Percentiles rank a stretch among this genome's conserved stretches.
These are phyloP conservation scores for Pterophyllum scalare DNA, from an alignment of 2,113 vertebrate genomes.

Conservation along the genomic window DNA sequence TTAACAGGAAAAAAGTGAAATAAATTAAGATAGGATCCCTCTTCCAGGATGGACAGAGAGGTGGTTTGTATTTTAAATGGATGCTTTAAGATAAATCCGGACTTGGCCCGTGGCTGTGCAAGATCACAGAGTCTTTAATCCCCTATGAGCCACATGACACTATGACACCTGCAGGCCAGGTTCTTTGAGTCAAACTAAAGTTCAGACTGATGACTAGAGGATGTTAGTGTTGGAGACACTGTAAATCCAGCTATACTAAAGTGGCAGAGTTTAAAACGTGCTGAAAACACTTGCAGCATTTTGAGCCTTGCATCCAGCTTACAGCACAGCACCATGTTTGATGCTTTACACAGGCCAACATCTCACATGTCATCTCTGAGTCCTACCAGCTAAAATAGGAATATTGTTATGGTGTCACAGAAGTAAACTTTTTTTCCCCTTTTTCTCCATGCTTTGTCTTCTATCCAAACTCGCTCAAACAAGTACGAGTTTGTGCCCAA, in stretches of 20 bases:
- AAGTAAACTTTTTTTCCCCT: neutral
- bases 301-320: conserved; percentile 1
- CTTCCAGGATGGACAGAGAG: neutral
- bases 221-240: neutral
- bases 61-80: neutral
- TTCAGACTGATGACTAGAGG: conserved; percentile 8
- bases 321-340: neutral
- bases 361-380: neutral
- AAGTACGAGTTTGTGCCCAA: neutral
- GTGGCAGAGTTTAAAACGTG: neutral
- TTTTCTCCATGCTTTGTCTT: neutral
- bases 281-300: neutral
- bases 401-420: neutral
- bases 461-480: neutral
- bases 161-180: conserved; percentile 26
- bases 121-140: conserved; percentile 28
- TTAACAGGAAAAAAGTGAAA: neutral
- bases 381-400: neutral
- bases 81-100: conserved; percentile 5
- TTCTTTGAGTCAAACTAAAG: conserved; percentile 13
- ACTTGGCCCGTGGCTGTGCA: neutral
- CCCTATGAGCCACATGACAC: conserved; percentile 5
- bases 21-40: neutral
- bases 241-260: neutral
- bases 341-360: neutral